Conservation (phyloP, 2,113 vertebrate species). For the Cynoglossus semilaevis region DNA sequence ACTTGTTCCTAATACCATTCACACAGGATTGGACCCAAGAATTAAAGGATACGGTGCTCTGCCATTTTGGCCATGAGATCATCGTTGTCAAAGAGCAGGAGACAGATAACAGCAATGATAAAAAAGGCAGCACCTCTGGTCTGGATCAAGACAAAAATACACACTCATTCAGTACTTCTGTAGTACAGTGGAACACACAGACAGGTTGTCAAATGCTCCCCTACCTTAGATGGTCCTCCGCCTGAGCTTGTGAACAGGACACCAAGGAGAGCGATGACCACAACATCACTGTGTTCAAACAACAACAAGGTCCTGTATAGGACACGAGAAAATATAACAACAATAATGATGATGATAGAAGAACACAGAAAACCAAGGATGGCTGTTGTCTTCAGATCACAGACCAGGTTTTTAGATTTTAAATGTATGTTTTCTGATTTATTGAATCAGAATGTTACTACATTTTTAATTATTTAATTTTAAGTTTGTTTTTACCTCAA, state of each 20-base stretch:
- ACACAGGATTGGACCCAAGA: neutral
- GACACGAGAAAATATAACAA: neutral
- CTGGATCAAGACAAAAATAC: slow-evolving; percentile 62
- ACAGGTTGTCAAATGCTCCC: neutral
- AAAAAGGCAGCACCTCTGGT: slow-evolving; percentile 95
- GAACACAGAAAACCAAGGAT: neutral
- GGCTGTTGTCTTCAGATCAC: too few species aligned
- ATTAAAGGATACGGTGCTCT: slow-evolving; percentile 96
- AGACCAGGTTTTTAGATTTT: too few species aligned
- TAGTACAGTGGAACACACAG: neutral
- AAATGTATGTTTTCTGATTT: too few species aligned
- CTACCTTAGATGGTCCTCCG: slow-evolving; percentile 95
- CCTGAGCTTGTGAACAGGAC: slow-evolving; percentile 93
- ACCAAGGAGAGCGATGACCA: slow-evolving; percentile 89
- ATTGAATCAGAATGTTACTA: too few species aligned
- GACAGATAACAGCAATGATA: slow-evolving; percentile 93
- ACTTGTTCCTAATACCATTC: too few species aligned
- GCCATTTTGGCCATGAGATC: slow-evolving; percentile 99
- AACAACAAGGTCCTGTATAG: slow-evolving; percentile 86
- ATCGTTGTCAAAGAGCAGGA: slow-evolving; percentile 97
- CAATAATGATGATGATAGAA: neutral
- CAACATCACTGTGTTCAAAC: slow-evolving; percentile 94
- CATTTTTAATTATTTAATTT: too few species aligned
- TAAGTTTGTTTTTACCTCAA: slow-evolving; percentile 81
- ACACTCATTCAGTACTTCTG: neutral